phyloP scores from a whole-genome alignment of 2,888 invertebrate genomes.

The Drosophila koepferae region DNA sequence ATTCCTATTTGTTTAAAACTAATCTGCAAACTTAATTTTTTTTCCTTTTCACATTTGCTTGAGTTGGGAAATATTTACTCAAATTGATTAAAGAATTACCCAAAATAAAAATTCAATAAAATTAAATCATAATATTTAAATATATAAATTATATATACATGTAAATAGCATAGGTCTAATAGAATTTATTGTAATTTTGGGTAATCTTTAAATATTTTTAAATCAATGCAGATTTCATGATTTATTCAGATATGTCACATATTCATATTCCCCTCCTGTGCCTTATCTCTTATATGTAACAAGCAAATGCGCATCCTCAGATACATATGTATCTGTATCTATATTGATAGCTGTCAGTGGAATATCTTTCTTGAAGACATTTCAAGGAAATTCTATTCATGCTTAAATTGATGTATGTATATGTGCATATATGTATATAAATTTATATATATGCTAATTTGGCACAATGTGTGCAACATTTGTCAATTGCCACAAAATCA shows the following conservation, averaged over 20 bases:
- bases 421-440: slow-evolving; percentile 14
- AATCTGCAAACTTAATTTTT: too few relatives aligned
- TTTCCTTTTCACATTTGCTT: too few relatives aligned
- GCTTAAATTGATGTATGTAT: slow-evolving; percentile 27
- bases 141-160: too few relatives aligned
- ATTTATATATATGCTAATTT: slow-evolving; percentile 58
- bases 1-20: too few relatives aligned
- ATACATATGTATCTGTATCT: not conserved
- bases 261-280: not conserved
- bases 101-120: too few relatives aligned
- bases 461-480: slow-evolving; percentile 60
- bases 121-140: too few relatives aligned
- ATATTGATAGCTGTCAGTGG: not conserved
- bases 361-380: not conserved
- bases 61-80: too few relatives aligned
- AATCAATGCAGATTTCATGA: too few relatives aligned
- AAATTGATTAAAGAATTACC: too few relatives aligned
- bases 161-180: too few relatives aligned
- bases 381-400: slow-evolving; percentile 14
- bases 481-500: slow-evolving; percentile 73
- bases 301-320: not conserved
- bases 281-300: not conserved
- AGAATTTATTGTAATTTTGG: too few relatives aligned
- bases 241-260: not conserved
- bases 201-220: too few relatives aligned